phyloP scores from a whole-genome alignment of 2,797 vertebrate genomes.

The Loriculus beryllinus region DNA sequence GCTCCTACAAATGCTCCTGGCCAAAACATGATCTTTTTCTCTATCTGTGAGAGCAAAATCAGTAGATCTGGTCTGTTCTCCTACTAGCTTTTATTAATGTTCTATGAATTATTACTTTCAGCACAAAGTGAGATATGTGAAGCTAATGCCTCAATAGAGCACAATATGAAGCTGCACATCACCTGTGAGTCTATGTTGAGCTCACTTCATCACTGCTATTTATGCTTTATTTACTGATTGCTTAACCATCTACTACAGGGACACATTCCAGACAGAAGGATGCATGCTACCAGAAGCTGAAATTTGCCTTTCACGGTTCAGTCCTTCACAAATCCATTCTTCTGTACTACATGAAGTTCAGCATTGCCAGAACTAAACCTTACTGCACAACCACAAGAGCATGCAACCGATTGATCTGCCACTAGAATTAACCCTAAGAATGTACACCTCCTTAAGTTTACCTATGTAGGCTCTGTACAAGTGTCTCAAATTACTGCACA shows the following conservation, averaged over 20 bases:
- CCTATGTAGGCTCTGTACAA: neutral
- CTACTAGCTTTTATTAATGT: neutral
- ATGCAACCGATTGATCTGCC: neutral
- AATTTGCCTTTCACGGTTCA: neutral
- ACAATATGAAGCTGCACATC: neutral
- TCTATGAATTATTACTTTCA: neutral
- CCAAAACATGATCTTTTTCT: neutral
- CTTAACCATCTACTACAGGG: neutral
- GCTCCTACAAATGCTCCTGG: neutral
- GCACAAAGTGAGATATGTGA: fast-evolving
- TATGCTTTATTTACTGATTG: neutral
- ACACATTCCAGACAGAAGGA: neutral
- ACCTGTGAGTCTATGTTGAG: neutral
- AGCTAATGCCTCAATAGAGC: neutral
- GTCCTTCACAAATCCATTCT: neutral
- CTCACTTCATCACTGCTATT: neutral
- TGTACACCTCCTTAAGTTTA: neutral
- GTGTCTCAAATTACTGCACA: neutral
- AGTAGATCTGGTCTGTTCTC: neutral
- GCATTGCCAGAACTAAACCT: neutral
- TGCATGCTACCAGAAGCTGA: neutral
- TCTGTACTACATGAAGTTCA: neutral
- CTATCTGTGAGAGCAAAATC: neutral
- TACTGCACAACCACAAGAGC: neutral
- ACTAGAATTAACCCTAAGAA: neutral